phyloP scores from a whole-genome alignment of 1,140 invertebrate genomes.

The Zaprionus ornatus region DNA sequence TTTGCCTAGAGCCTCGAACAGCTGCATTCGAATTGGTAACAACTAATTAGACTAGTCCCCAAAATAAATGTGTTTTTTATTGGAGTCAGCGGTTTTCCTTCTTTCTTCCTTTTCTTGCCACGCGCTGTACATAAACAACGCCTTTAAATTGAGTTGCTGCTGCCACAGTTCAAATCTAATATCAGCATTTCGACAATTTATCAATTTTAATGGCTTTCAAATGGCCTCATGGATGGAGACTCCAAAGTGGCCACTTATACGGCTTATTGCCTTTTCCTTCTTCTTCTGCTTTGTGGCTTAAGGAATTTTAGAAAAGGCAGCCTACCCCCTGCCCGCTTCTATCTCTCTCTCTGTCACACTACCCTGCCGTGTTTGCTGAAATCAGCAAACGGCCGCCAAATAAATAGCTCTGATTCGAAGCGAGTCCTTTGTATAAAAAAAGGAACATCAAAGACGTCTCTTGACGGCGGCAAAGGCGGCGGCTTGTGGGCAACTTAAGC shows the following conservation, averaged over 20 bases:
- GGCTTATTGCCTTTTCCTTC: slow-evolving; percentile 70
- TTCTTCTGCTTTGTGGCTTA: slow-evolving; percentile 19
- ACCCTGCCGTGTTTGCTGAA: slow-evolving; percentile 61
- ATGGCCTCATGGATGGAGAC: slow-evolving; percentile 29
- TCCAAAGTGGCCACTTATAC: slow-evolving; percentile 73
- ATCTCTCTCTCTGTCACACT: background rate
- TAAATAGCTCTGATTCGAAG: slow-evolving; percentile 72
- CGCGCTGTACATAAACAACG: background rate
- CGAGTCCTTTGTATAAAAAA: slow-evolving; percentile 29
- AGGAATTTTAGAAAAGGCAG: slow-evolving; percentile 30
- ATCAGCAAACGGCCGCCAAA: slow-evolving; percentile 68
- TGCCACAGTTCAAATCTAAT: background rate
- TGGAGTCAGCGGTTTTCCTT: background rate
- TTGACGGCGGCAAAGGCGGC: background rate
- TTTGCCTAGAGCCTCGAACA: background rate
- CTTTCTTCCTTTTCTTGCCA: background rate
- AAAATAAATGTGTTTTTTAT: background rate
- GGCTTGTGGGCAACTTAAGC: slow-evolving; percentile 51
- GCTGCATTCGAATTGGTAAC: slow-evolving; percentile 9
- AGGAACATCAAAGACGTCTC: slow-evolving; percentile 66
- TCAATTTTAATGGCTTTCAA: slow-evolving; percentile 74
- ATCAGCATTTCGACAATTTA: slow-evolving; percentile 59
- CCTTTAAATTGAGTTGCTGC: slow-evolving; percentile 10
- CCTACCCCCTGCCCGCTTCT: background rate
- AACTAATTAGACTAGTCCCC: slow-evolving; percentile 16